A percentile compares a stretch with the other conserved stretches of the same genome.
These are phyloP conservation scores for Alfaro cultratus DNA, from an alignment of 2,797 vertebrate species.

Conservation along the genomic window DNA sequence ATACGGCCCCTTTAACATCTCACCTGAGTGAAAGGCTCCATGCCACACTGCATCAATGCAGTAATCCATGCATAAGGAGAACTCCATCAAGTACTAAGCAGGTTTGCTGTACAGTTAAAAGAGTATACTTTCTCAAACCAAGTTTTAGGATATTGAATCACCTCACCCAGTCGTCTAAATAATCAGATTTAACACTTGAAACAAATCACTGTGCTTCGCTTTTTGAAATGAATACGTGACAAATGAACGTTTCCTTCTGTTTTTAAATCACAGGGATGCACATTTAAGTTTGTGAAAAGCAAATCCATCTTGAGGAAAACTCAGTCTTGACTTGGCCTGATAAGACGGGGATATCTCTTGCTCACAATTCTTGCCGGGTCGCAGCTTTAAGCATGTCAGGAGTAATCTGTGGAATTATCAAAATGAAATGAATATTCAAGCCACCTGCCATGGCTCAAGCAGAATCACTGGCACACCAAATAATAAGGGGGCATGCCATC, in stretches of 20 bases:
- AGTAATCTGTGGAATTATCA: conserved; percentile 82
- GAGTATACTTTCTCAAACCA: not conserved
- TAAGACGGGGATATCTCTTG: conserved; percentile 45
- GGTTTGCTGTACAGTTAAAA: not conserved
- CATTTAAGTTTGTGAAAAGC: not conserved
- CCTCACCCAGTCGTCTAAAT: not conserved
- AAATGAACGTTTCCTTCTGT: not conserved
- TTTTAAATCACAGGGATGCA: not conserved
- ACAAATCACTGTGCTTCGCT: not conserved
- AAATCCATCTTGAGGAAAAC: conserved; percentile 34
- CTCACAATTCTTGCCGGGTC: conserved; percentile 53
- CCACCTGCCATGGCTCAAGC: conserved; percentile 79
- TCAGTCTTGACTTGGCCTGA: conserved; percentile 33
- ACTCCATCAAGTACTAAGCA: not conserved
- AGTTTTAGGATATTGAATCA: not conserved
- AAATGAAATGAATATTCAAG: conserved; percentile 79
- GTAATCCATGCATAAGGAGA: not conserved
- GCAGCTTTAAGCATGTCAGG: conserved; percentile 62
- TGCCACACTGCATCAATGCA: not conserved
- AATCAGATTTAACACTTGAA: not conserved
- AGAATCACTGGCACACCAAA: conserved; percentile 62
- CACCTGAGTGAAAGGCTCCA: not conserved
- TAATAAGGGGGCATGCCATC: conserved; percentile 73
- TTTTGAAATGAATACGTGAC: not conserved
- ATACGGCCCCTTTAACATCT: not conserved